Conservation (phyloP, 2,113 vertebrate species). For the Tor tambroides region DNA sequence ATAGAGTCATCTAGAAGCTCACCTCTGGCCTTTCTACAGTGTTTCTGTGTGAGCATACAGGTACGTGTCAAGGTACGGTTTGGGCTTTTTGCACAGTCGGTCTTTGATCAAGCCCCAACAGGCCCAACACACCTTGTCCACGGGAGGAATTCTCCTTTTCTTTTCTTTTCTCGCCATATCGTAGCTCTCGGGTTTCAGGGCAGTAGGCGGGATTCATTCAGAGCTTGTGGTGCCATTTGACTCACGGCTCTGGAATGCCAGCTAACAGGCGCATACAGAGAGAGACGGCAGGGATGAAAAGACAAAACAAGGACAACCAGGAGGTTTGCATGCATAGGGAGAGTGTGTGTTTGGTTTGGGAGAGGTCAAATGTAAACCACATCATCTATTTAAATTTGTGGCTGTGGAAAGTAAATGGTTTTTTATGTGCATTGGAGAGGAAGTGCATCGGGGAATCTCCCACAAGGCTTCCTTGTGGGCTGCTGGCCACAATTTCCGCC, state of each 20-base stretch:
- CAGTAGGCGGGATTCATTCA: constrained; percentile 19
- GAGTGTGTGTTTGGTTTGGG: constrained; percentile 23
- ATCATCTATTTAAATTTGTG: constrained; percentile 33
- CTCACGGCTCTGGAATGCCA: constrained; percentile 43
- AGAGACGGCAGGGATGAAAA: not conserved
- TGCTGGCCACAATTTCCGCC: constrained; percentile 15
- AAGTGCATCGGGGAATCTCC: constrained; percentile 51
- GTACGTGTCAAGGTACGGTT: not conserved
- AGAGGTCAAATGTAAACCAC: not conserved
- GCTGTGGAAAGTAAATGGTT: not conserved
- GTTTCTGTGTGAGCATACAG: not conserved
- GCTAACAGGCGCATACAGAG: not conserved
- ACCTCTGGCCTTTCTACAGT: not conserved
- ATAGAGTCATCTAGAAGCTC: not conserved
- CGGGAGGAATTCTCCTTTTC: not conserved
- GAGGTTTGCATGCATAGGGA: not conserved
- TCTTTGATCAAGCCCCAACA: constrained; percentile 36
- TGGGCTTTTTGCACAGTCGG: not conserved
- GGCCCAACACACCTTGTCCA: constrained; percentile 38
- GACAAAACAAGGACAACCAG: constrained; percentile 14
- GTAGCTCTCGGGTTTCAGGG: not conserved
- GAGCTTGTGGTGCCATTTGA: constrained; percentile 1
- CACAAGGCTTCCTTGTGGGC: not conserved
- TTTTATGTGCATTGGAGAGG: constrained; percentile 15
- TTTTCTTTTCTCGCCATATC: not conserved